Percentiles rank a stretch among this genome's conserved stretches.
phyloP scores from a whole-genome alignment of 2,113 vertebrate species.

The Menura novaehollandiae region DNA sequence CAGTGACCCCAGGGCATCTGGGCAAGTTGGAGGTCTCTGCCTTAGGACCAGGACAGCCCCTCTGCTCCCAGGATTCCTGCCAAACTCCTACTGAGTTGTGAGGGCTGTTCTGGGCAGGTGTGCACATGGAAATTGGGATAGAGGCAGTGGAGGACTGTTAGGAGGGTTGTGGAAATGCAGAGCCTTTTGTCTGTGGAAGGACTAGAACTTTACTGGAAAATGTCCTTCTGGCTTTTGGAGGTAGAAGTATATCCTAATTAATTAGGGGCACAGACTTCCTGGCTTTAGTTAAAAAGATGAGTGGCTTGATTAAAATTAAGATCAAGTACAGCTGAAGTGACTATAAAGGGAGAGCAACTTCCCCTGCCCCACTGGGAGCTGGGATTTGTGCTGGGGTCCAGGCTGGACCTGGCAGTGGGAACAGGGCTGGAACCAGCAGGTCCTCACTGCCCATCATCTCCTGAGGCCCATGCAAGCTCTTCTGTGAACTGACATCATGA shows the following conservation, averaged over 20 bases:
- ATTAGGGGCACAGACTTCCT: neutral
- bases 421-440: neutral
- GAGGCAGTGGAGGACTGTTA: too few relatives aligned
- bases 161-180: neutral
- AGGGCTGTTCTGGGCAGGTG: neutral
- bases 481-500: accelerated
- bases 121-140: neutral
- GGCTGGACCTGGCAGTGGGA: neutral
- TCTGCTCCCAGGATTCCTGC: neutral
- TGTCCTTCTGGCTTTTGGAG: too few relatives aligned
- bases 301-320: neutral
- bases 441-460: accelerated
- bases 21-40: neutral
- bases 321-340: neutral
- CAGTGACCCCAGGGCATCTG: neutral
- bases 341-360: accelerated
- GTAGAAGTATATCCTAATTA: accelerated
- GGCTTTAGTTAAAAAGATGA: accelerated
- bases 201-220: neutral
- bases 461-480: too few relatives aligned
- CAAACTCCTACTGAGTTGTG: accelerated
- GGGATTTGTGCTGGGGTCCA: accelerated
- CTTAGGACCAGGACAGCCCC: neutral
- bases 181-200: neutral
- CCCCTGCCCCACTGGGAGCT: neutral